These are phyloP conservation scores for Lutjanus argentimaculatus DNA, from an alignment of 2,797 vertebrate species.

Conservation along the genomic window DNA sequence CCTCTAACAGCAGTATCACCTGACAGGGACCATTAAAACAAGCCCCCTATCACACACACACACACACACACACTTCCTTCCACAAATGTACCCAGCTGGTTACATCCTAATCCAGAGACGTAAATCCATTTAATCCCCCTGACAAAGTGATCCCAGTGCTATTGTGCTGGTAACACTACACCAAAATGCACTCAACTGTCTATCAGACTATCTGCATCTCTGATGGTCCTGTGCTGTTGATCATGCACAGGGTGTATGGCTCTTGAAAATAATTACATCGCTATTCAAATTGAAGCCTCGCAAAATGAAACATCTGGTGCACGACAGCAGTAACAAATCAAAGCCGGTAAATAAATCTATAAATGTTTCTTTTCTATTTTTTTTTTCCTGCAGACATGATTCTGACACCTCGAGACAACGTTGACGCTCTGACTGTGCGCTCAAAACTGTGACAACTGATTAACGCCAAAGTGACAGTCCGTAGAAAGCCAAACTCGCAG, in stretches of 20 bases:
- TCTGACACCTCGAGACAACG: conserved; percentile 38
- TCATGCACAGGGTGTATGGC: conserved; percentile 45
- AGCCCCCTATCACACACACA: conserved; percentile 38
- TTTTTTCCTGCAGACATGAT: conserved; percentile 22
- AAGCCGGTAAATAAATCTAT: conserved; percentile 26
- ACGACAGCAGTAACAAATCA: conserved; percentile 26
- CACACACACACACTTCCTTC: conserved; percentile 55
- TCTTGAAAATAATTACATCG: conserved; percentile 63
- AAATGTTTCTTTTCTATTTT: conserved; percentile 23
- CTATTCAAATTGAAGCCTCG: conserved; percentile 47
- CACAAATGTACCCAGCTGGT: conserved; percentile 85
- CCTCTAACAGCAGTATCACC: conserved; percentile 66
- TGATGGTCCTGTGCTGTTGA: conserved; percentile 62
- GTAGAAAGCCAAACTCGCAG: conserved; percentile 41
- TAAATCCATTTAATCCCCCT: conserved; percentile 85
- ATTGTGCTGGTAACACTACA: conserved; percentile 82
- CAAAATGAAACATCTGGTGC: conserved; percentile 56
- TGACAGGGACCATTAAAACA: conserved; percentile 76
- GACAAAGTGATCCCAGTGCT: conserved; percentile 81
- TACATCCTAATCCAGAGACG: conserved; percentile 82
- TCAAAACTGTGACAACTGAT: conserved; percentile 50
- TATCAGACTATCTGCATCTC: conserved; percentile 71
- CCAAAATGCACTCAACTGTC: conserved; percentile 78
- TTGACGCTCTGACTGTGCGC: conserved; percentile 35
- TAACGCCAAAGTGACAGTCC: conserved; percentile 51